Evolutionary conservation across 2,113 vertebrate genomes (phyloP).

Genomic region (Antechinus flavipes): DNA sequence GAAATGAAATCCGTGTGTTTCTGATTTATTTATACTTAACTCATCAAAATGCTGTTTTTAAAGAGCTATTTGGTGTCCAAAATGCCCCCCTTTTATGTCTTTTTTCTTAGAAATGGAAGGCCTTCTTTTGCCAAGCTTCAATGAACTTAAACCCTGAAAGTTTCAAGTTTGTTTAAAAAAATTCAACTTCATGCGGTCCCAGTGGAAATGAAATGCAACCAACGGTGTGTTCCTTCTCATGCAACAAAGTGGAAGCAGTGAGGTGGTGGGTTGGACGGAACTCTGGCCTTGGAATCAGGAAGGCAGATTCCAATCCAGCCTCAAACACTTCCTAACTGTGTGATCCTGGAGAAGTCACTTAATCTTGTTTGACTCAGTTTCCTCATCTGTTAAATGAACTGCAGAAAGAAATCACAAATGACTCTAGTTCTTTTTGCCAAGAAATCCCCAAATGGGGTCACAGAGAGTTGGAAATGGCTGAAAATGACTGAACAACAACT

Average conservation of each 20-base stretch:
- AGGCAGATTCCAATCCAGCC: background rate
- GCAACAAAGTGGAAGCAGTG: background rate
- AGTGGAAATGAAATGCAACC: background rate
- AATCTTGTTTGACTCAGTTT: background rate
- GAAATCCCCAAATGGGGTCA: no score
- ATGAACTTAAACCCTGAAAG: constrained; percentile 63
- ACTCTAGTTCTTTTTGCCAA: no score
- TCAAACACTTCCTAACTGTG: background rate
- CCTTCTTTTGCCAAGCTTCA: constrained; percentile 52
- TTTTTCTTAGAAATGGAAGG: constrained; percentile 70
- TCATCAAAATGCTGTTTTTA: constrained; percentile 80
- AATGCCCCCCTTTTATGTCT: constrained; percentile 68
- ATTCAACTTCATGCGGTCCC: constrained; percentile 40
- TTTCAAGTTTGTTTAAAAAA: constrained; percentile 51
- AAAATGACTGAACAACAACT: no score
- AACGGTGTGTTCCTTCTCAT: background rate
- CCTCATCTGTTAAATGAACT: background rate
- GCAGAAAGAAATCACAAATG: no score
- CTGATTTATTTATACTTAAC: constrained; percentile 83
- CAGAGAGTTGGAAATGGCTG: no score
- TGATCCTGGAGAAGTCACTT: background rate
- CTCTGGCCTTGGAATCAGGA: background rate
- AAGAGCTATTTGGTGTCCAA: constrained; percentile 77
- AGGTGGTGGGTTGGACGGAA: background rate
- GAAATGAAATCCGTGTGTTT: constrained; percentile 83